Evolutionary conservation across 2,797 vertebrate genomes (phyloP).

Genomic region (Perodicticus potto): DNA sequence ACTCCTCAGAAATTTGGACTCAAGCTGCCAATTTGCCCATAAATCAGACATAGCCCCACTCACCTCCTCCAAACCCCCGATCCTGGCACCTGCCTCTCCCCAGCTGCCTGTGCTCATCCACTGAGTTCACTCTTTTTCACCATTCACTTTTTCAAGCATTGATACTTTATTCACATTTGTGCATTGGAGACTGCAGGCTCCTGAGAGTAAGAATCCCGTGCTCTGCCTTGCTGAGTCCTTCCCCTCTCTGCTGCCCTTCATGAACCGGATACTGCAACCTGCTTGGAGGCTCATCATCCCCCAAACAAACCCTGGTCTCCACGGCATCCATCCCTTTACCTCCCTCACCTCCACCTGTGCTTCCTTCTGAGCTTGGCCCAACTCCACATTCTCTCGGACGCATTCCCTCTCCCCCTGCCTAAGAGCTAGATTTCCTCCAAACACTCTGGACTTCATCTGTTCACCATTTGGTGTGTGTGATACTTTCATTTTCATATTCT

Average conservation of each 20-base stretch:
- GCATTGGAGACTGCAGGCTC: background rate
- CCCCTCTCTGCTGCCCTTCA: background rate
- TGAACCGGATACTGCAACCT: background rate
- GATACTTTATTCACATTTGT: too few species aligned
- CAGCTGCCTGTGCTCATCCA: background rate
- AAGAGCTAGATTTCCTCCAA: too few species aligned
- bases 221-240: background rate
- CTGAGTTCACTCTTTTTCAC: too few species aligned
- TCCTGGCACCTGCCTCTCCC: background rate
- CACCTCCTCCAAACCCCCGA: background rate
- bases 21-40: background rate
- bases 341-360: too few species aligned
- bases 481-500: background rate
- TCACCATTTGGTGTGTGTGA: background rate
- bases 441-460: background rate
- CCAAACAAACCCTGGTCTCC: background rate
- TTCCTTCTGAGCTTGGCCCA: background rate
- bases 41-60: background rate
- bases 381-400: background rate
- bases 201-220: background rate
- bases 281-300: background rate
- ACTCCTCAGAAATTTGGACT: background rate
- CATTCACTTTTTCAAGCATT: background rate
- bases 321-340: background rate
- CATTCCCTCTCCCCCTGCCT: too few species aligned